A percentile compares a stretch with the other conserved stretches of the same genome.
These are phyloP conservation scores for Sebastes taczanowskii DNA, from an alignment of 2,797 vertebrate genomes.

Conservation along the genomic window DNA sequence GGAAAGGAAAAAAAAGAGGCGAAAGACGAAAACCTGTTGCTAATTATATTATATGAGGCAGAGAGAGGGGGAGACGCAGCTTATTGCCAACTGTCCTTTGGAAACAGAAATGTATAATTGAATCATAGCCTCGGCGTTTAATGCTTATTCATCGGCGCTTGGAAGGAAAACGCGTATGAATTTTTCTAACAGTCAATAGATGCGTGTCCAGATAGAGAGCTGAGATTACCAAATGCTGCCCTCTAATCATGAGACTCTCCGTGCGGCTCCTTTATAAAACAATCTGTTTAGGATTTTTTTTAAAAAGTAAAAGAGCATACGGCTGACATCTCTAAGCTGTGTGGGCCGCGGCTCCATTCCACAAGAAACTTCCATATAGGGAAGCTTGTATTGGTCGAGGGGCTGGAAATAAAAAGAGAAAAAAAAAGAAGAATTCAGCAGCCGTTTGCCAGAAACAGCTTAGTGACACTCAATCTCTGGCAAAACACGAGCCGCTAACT, in stretches of 20 bases:
- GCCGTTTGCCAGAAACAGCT: conserved; percentile 61
- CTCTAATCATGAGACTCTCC: conserved; percentile 55
- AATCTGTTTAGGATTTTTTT: conserved; percentile 54
- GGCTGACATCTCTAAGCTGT: conserved; percentile 56
- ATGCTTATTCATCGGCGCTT: conserved; percentile 46
- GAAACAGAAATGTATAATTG: conserved; percentile 64
- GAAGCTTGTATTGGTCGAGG: conserved; percentile 50
- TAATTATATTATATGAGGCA: conserved; percentile 63
- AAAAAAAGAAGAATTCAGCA: conserved; percentile 12
- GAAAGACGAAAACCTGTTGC: conserved; percentile 62
- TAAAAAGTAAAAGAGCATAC: conserved; percentile 40
- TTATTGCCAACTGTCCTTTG: conserved; percentile 65
- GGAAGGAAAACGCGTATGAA: conserved; percentile 44
- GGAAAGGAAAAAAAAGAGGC: conserved; percentile 26
- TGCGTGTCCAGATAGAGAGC: conserved; percentile 54
- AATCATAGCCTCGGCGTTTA: conserved; percentile 63
- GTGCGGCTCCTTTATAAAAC: conserved; percentile 25
- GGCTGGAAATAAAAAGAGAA: conserved; percentile 24
- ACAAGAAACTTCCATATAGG: conserved; percentile 65
- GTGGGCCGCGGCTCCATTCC: conserved; percentile 45
- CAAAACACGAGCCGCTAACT: conserved; percentile 46
- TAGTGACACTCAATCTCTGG: conserved; percentile 59
- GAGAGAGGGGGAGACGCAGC: conserved; percentile 16
- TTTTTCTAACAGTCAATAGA: conserved; percentile 57
- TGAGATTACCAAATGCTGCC: conserved; percentile 60